Conservation (phyloP, 2,797 vertebrate species). For the Pseudochromis fuscus region DNA sequence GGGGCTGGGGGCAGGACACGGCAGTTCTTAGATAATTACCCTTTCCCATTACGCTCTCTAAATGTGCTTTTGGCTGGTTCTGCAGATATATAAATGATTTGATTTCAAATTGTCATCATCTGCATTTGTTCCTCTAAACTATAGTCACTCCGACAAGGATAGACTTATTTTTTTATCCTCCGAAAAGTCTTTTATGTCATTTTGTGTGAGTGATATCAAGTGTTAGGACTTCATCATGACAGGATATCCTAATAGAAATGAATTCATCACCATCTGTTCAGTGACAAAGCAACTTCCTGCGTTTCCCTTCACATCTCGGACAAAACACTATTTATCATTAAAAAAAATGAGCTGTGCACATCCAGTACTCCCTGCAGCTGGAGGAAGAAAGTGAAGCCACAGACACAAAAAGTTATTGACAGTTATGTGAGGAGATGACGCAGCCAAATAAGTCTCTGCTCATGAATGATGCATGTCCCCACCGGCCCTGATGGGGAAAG, state of each 20-base stretch:
- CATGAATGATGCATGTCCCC: constrained; percentile 83
- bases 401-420: constrained; percentile 70
- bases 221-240: neutral
- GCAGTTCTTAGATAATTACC: constrained; percentile 61
- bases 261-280: neutral
- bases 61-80: constrained; percentile 33
- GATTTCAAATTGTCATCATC: neutral
- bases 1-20: constrained; percentile 54
- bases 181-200: neutral
- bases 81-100: constrained; percentile 30
- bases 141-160: neutral
- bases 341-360: constrained; percentile 26
- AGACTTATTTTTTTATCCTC: neutral
- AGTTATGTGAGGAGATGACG: constrained; percentile 70
- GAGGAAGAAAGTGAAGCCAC: constrained; percentile 36
- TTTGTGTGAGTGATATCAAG: neutral
- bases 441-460: constrained; percentile 76
- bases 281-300: neutral
- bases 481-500: constrained; percentile 68
- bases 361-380: constrained; percentile 26
- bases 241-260: neutral
- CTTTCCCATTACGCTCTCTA: constrained; percentile 50
- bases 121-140: neutral
- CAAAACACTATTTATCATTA: constrained; percentile 17
- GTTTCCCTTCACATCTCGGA: neutral